Percentiles rank a stretch among this genome's conserved stretches.
Conservation (phyloP, 2,113 vertebrate genomes). For the Hydrochoerus hydrochaeris region DNA sequence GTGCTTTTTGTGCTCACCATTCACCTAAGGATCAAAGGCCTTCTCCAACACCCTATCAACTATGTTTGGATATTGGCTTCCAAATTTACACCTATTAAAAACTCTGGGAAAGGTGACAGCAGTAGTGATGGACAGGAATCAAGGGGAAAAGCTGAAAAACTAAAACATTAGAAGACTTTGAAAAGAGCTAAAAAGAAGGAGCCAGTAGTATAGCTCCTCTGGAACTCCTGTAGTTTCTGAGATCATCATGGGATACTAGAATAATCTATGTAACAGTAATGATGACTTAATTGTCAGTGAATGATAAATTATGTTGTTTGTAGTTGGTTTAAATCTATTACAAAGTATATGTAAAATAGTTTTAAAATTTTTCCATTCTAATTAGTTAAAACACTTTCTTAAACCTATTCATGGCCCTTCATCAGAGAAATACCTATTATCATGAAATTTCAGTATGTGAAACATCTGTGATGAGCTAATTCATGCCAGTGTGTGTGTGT, state of each 20-base stretch:
- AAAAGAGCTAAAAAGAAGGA: not conserved
- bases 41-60: not conserved
- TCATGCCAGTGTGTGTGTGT: not conserved
- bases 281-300: not conserved
- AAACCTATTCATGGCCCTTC: not conserved
- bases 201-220: not conserved
- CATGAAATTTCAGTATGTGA: slow-evolving; percentile 27
- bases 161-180: not conserved
- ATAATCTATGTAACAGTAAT: not conserved
- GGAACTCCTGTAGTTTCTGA: not conserved
- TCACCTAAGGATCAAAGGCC: not conserved
- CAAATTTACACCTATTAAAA: not conserved
- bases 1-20: not conserved
- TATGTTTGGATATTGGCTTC: not conserved
- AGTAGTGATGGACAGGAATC: not conserved
- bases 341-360: not conserved
- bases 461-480: not conserved
- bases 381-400: not conserved
- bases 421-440: not conserved
- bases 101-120: not conserved
- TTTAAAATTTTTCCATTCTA: not conserved
- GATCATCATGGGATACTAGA: too few relatives aligned
- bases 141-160: not conserved
- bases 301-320: not conserved
- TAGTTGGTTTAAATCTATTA: not conserved